These are phyloP conservation scores for Listrodromus nycthemerus DNA, from an alignment of 2,888 invertebrate genomes.

Conservation along the genomic window DNA sequence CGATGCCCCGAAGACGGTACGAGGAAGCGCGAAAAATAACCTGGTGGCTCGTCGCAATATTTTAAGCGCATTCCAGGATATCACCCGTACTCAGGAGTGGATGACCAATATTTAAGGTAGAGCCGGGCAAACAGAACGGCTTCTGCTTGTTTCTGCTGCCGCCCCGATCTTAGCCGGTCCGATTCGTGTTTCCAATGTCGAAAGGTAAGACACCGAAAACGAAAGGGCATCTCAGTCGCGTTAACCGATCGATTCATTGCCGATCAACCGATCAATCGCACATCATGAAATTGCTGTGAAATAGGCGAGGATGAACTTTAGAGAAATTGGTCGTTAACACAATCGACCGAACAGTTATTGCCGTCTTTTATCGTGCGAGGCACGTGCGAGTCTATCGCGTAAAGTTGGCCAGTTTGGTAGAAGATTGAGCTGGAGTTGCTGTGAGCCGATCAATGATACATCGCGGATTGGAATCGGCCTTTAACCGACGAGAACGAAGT, in stretches of 20 bases:
- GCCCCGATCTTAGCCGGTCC: background rate
- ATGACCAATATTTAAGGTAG: slow-evolving; percentile 79
- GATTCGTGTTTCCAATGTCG: background rate
- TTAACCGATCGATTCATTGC: too few relatives aligned
- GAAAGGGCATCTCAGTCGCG: background rate
- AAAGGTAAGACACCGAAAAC: background rate
- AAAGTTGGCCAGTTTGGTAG: background rate
- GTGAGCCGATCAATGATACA: background rate
- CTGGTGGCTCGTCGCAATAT: slow-evolving; percentile 77
- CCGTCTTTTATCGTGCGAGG: background rate
- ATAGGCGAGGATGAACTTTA: background rate
- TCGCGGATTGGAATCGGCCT: background rate
- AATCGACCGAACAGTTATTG: background rate
- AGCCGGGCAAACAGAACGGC: slow-evolving; percentile 54
- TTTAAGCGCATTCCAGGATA: slow-evolving; percentile 77
- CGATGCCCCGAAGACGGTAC: slow-evolving; percentile 32
- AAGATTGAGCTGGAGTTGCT: too few relatives aligned
- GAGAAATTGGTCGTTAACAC: background rate
- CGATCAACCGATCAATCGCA: background rate
- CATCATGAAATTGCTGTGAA: background rate
- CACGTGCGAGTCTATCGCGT: too few relatives aligned
- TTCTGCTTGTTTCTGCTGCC: slow-evolving; percentile 11
- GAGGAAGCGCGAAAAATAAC: slow-evolving; percentile 62
- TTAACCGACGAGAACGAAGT: background rate
- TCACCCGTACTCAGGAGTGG: slow-evolving; percentile 76